A percentile compares a stretch with the other conserved stretches of the same genome.
Evolutionary conservation across 2,888 invertebrate species (phyloP).

Genomic region (Andrena chrysosceles): DNA sequence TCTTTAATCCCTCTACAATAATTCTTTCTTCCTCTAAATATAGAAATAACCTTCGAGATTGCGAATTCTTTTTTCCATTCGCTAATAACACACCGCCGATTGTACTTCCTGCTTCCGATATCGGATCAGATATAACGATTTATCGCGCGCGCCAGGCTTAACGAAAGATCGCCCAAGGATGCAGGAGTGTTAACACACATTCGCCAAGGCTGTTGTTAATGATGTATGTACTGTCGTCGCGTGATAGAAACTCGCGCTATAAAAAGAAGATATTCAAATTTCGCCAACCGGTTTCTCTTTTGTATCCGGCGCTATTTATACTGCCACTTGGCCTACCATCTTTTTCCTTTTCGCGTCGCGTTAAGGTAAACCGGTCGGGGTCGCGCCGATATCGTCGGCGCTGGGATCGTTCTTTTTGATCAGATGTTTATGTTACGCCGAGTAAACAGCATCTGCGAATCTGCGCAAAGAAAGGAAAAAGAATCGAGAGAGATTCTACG

Average conservation of each 20-base stretch:
- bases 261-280: conserved; percentile 60
- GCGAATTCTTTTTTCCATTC: background rate
- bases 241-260: conserved; percentile 27
- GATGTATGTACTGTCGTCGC: background rate
- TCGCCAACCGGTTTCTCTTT: conserved; percentile 50
- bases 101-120: background rate
- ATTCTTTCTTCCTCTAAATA: background rate
- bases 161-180: conserved; percentile 33
- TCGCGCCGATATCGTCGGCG: conserved; percentile 19
- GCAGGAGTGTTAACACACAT: conserved; percentile 34
- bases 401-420: conserved; percentile 1
- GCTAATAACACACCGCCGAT: background rate
- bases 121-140: conserved; percentile 7
- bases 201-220: conserved; percentile 38
- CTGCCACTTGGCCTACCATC: background rate
- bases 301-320: background rate
- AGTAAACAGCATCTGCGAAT: background rate
- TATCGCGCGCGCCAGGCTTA: background rate
- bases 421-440: conserved; percentile 16
- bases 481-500: background rate
- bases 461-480: background rate
- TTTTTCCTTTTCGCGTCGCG: background rate
- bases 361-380: conserved; percentile 48
- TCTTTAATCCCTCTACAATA: background rate
- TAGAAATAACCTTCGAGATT: background rate